These are phyloP conservation scores for Bombus terrestris DNA, from an alignment of 1,140 invertebrate genomes.

Conservation along the genomic window DNA sequence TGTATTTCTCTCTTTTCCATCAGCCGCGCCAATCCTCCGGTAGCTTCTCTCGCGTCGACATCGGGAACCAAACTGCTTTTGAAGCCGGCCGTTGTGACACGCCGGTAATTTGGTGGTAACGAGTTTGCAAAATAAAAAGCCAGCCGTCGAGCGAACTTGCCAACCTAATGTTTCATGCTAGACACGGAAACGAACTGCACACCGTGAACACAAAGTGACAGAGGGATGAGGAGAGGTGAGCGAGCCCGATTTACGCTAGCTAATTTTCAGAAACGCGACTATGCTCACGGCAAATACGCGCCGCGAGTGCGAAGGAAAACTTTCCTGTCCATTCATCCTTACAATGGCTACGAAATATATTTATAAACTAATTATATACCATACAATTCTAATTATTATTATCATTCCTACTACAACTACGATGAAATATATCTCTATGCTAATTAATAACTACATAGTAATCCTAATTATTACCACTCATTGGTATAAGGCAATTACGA, in stretches of 20 bases:
- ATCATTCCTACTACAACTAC: too few relatives aligned
- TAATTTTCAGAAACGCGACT: constrained; percentile 9
- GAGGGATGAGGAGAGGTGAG: too few relatives aligned
- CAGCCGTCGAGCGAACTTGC: constrained; percentile 5
- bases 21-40: too few relatives aligned
- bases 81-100: constrained; percentile 34
- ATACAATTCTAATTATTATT: too few relatives aligned
- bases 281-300: background rate
- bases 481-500: too few relatives aligned
- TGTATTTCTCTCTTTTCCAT: background rate
- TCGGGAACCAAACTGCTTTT: constrained; percentile 30
- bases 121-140: constrained; percentile 54
- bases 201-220: background rate
- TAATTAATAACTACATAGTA: too few relatives aligned
- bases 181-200: constrained; percentile 5
- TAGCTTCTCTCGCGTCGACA: background rate
- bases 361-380: too few relatives aligned
- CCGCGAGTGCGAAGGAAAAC: background rate
- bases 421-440: too few relatives aligned
- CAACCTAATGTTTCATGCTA: constrained; percentile 42
- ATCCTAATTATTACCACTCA: too few relatives aligned
- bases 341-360: background rate
- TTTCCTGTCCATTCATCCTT: background rate
- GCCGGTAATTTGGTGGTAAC: constrained; percentile 49
- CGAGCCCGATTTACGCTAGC: background rate